These are phyloP conservation scores for Ips typographus DNA, from an alignment of 1,140 invertebrate genomes.

Conservation along the genomic window DNA sequence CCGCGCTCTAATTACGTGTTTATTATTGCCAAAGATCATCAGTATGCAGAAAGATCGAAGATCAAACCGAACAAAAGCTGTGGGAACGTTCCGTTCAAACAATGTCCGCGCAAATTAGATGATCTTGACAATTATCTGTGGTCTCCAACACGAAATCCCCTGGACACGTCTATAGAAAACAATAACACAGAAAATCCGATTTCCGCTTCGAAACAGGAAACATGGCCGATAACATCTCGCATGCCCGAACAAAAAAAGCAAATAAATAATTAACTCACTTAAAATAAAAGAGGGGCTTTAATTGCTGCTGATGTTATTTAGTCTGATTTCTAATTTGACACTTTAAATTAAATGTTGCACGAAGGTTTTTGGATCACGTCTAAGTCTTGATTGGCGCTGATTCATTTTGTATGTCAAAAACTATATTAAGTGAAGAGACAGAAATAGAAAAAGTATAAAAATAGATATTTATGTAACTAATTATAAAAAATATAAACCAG, in stretches of 20 bases:
- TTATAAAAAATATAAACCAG: too few species aligned
- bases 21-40: constrained; percentile 1
- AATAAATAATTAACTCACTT: constrained; percentile 33
- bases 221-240: constrained; percentile 33
- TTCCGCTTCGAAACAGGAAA: constrained; percentile 32
- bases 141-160: constrained; percentile 4
- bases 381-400: too few species aligned
- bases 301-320: constrained; percentile 16
- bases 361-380: background rate
- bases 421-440: too few species aligned
- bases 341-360: constrained; percentile 12
- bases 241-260: constrained; percentile 28
- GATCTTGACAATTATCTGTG: constrained; percentile 20
- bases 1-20: constrained; percentile 20
- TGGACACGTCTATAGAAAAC: constrained; percentile 27
- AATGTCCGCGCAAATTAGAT: constrained; percentile 1
- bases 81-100: too few species aligned
- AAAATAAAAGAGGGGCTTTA: constrained; percentile 26
- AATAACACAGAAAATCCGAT: constrained; percentile 31
- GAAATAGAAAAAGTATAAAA: too few species aligned
- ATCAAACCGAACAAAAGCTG: background rate
- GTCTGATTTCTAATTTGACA: constrained; percentile 15
- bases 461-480: too few species aligned
- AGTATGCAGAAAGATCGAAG: background rate
- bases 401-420: too few species aligned